phyloP scores from a whole-genome alignment of 2,888 invertebrate species.

The Cerceris ruficornis region DNA sequence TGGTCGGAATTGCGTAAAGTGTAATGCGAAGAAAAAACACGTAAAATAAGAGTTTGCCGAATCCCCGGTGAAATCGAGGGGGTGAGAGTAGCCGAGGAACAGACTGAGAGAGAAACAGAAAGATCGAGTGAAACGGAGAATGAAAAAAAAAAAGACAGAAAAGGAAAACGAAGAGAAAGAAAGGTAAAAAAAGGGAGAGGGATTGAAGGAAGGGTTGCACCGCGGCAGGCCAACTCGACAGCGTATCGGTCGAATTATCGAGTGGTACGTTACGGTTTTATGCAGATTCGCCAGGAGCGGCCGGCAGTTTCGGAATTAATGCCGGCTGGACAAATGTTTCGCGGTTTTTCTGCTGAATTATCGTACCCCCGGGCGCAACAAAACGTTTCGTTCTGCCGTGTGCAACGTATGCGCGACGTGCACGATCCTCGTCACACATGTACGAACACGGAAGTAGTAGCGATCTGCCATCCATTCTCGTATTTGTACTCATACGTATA shows the following conservation, averaged over 20 bases:
- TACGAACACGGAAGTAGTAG: not conserved
- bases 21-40: conserved; percentile 32
- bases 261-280: conserved; percentile 68
- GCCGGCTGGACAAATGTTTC: conserved; percentile 68
- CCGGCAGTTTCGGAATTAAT: conserved; percentile 67
- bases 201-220: not conserved
- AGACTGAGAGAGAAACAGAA: no score
- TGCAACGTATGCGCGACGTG: not conserved
- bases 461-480: not conserved
- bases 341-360: conserved; percentile 71
- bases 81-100: not conserved
- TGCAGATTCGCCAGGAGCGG: conserved; percentile 67
- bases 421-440: conserved; percentile 9
- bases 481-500: not conserved
- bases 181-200: not conserved
- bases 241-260: conserved; percentile 72
- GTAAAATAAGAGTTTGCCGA: conserved; percentile 39
- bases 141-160: no score
- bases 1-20: conserved; percentile 42
- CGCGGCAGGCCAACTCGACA: not conserved
- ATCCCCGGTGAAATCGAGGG: conserved; percentile 7
- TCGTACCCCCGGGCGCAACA: conserved; percentile 63
- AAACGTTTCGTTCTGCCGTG: conserved; percentile 40
- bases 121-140: not conserved
- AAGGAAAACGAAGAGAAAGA: not conserved